Evolutionary conservation across 2,113 vertebrate species (phyloP).

Genomic region (Prunella fulvescens): DNA sequence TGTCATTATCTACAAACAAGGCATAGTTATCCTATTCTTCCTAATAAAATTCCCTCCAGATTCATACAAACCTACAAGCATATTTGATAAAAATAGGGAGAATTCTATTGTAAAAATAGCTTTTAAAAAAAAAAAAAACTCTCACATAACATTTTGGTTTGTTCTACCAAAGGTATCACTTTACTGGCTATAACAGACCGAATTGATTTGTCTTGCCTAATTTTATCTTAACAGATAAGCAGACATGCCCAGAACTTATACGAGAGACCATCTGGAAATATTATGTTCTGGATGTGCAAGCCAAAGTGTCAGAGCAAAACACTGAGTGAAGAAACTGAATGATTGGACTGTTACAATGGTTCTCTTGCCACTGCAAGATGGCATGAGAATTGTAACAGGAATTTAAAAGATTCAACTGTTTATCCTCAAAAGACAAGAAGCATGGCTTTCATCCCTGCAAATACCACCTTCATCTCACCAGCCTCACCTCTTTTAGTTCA

Average conservation of each 20-base stretch:
- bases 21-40: not conserved
- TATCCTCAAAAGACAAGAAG: not conserved
- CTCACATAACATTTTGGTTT: not conserved
- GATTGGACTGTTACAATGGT: not conserved
- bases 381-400: not conserved
- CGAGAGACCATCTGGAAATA: not conserved
- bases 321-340: not conserved
- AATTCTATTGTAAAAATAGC: not conserved
- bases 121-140: not conserved
- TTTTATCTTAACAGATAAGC: not conserved
- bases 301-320: not conserved
- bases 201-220: not conserved
- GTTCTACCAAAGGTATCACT: not conserved
- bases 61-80: not conserved
- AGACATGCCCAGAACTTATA: not conserved
- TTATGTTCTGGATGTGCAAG: not conserved
- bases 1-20: not conserved
- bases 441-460: not conserved
- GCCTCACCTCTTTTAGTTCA: not conserved
- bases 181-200: not conserved
- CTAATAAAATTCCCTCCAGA: not conserved
- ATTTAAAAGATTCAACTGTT: not conserved
- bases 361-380: not conserved
- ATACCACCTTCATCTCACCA: not conserved
- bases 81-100: not conserved